Percentiles rank a stretch among this genome's conserved stretches.
These are phyloP conservation scores for Xanthostigma xanthostigma DNA, from an alignment of 2,888 invertebrate species.

Conservation along the genomic window DNA sequence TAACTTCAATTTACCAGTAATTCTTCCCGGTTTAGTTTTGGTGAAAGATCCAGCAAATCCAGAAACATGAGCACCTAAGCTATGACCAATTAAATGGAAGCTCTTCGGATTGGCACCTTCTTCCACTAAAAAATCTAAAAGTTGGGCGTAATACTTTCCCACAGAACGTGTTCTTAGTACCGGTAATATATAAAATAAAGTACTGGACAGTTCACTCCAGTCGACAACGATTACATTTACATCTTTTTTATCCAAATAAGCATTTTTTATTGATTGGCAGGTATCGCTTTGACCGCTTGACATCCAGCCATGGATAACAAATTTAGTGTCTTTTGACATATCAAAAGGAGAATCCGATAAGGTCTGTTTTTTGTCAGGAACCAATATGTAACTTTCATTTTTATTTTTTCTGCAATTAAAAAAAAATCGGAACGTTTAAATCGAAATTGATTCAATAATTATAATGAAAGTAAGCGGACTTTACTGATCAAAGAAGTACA, in stretches of 20 bases:
- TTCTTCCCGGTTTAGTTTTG: slow-evolving; percentile 15
- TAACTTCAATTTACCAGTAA: slow-evolving; percentile 16
- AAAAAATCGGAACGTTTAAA: neutral
- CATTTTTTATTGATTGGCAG: slow-evolving; percentile 30
- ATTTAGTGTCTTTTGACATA: slow-evolving; percentile 29
- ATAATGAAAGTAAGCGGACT: no score
- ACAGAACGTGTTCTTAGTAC: slow-evolving; percentile 29
- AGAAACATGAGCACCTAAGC: slow-evolving; percentile 40
- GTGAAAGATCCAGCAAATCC: slow-evolving; percentile 24
- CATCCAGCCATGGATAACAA: slow-evolving; percentile 39
- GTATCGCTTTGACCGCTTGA: slow-evolving; percentile 27
- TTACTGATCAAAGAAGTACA: no score
- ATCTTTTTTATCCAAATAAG: slow-evolving; percentile 28
- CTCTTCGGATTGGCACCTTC: slow-evolving; percentile 23
- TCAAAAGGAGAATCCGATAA: slow-evolving; percentile 22
- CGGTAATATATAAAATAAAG: slow-evolving; percentile 28
- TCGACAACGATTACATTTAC: slow-evolving; percentile 36
- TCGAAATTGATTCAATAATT: no score
- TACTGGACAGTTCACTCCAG: slow-evolving; percentile 30
- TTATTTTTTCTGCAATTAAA: slow-evolving; percentile 3
- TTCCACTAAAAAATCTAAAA: slow-evolving; percentile 27
- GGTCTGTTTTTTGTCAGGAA: neutral
- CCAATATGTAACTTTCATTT: slow-evolving; percentile 3
- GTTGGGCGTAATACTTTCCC: slow-evolving; percentile 32
- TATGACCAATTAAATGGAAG: slow-evolving; percentile 41